A percentile compares a stretch with the other conserved stretches of the same genome.
Evolutionary conservation across 2,113 vertebrate species (phyloP).

Genomic region (Phyllostomus hastatus): DNA sequence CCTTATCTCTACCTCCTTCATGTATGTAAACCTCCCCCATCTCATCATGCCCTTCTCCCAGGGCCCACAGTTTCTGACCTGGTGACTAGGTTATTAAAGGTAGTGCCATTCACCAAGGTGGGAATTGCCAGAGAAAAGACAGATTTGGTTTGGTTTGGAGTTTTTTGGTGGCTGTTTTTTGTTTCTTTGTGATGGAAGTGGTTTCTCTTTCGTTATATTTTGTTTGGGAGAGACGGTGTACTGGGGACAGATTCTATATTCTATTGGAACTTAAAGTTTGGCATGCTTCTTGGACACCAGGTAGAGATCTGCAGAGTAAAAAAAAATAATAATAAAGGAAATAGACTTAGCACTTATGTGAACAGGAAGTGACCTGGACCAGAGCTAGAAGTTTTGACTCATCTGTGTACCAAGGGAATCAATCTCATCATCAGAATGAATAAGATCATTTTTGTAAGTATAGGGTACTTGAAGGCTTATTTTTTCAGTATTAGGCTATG

Average conservation of each 20-base stretch:
- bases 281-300: neutral
- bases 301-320: neutral
- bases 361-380: neutral
- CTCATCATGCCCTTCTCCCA: neutral
- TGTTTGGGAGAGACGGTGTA: neutral
- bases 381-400: neutral
- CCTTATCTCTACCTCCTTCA: neutral
- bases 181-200: neutral
- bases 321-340: neutral
- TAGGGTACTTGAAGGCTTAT: neutral
- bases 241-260: neutral
- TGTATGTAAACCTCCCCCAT: neutral
- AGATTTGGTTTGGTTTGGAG: neutral
- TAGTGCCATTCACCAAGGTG: neutral
- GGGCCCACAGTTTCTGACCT: neutral
- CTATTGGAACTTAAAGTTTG: neutral
- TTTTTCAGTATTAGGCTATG: constrained; percentile 13
- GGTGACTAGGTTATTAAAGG: neutral
- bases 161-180: neutral
- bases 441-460: neutral
- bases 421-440: neutral
- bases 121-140: neutral
- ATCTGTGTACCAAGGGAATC: neutral
- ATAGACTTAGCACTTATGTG: neutral
- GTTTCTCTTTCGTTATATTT: constrained; percentile 12